Evolutionary conservation across 2,113 vertebrate species (phyloP), one percentile per base, ranked within the genome.

Genomic region (Pollimyrus isidori): DNA sequence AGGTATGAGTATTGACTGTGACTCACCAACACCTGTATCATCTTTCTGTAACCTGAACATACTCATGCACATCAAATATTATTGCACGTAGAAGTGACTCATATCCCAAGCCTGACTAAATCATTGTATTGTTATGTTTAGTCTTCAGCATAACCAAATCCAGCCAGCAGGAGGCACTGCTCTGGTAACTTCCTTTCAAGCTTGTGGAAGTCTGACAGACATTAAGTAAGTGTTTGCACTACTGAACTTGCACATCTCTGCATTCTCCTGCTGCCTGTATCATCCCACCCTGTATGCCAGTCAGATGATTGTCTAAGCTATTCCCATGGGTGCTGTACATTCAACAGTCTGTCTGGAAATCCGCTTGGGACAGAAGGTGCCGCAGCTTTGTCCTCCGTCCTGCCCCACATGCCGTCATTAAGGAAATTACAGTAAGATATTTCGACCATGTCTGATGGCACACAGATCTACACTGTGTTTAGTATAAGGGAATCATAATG

Each of bases 301-400:
- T 80, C 19, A 48, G 50, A 26, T 52, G 7, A 48, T 80, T 50
- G 88, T 87, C 49, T 3, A 49, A 26, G 26, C 15, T 35, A n/a
- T 45, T 35, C 48, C 69, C 23, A 46, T 69, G 89, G 86, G 30
- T 89, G 52, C 30, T 91, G 7, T 53, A 23, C 39, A 23, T 30
- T 56, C 13, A 49, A 86, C 62, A 99, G 97, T 90, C 90, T 99
- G 89, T 96, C 97, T 76, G 94, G 96, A 89, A 99, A 99, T 91
- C 1, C 0, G 2, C 91, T 99, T 23, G 95, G 95, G 0, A 9
- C 48, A 1, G 90, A 92, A 80, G 94, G 95, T 0, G 91, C 94
- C 5, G 7, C 0, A 2, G 92, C 30, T 85, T 92, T 99, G 87
- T 92, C 94, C 0, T 10, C 92, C 90, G 94, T 92, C 5, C 92